These are phyloP conservation scores for Microtus montanus DNA, from an alignment of 2,113 vertebrate species.

Conservation along the genomic window DNA sequence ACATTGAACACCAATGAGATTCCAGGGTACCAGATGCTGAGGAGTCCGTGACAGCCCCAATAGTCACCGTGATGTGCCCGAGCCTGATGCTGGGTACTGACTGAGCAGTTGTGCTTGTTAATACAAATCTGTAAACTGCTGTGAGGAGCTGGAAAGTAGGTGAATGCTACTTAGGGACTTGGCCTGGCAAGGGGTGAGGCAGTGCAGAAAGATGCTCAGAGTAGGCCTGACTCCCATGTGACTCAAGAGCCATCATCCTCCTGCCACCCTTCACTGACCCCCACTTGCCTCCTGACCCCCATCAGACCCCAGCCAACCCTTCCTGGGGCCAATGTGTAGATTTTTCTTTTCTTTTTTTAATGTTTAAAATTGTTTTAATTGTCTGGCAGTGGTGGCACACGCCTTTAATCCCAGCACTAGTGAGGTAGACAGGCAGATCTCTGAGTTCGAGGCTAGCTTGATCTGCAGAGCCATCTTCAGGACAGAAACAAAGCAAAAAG, in stretches of 20 bases:
- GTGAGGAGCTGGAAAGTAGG: neutral
- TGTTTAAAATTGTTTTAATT: neutral
- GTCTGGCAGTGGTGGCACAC: neutral
- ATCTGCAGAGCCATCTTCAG: neutral
- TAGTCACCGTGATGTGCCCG: no score
- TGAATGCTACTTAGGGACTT: neutral
- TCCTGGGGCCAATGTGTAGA: neutral
- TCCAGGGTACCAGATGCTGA: neutral
- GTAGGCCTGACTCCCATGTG: neutral
- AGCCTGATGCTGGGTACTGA: neutral
- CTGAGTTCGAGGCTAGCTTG: neutral
- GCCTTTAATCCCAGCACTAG: neutral
- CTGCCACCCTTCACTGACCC: rapidly evolving
- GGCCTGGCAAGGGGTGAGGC: neutral
- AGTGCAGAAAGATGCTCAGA: neutral
- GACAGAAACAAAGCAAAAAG: neutral
- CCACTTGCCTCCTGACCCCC: neutral
- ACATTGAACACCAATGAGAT: no score
- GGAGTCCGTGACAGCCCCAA: neutral
- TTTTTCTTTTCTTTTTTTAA: neutral
- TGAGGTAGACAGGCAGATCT: neutral
- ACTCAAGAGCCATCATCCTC: rapidly evolving
- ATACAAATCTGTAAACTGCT: neutral
- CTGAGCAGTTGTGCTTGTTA: neutral
- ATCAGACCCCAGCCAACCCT: neutral